Evolutionary conservation across 1,140 invertebrate species (phyloP).

Genomic region (Rhyzopertha dominica): DNA sequence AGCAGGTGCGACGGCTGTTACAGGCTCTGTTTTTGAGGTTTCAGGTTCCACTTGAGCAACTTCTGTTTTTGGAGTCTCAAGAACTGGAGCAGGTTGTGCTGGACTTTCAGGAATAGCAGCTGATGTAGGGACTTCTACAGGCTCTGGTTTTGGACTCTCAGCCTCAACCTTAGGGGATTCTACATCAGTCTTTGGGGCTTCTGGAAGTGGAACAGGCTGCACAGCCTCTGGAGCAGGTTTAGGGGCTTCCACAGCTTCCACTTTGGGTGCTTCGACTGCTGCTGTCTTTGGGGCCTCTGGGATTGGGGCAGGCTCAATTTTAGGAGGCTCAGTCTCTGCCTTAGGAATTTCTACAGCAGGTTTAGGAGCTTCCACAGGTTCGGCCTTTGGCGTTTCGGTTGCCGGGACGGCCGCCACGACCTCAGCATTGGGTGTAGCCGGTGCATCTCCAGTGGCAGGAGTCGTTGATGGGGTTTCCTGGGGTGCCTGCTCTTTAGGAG

Average conservation of each 20-base stretch:
- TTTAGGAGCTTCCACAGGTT: not conserved
- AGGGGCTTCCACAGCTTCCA: not conserved
- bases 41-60: constrained; percentile 14
- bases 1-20: constrained; percentile 1
- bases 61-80: constrained; percentile 1
- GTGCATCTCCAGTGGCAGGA: constrained; percentile 38
- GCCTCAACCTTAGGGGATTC: constrained; percentile 12
- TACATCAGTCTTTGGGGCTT: constrained; percentile 7
- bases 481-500: not conserved
- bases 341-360: constrained; percentile 4
- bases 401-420: not conserved
- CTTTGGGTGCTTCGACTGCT: not conserved
- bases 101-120: too few relatives aligned
- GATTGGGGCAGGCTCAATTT: too few relatives aligned
- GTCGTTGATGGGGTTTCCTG: constrained; percentile 1
- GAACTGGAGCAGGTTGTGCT: constrained; percentile 5
- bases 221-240: not conserved
- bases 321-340: constrained; percentile 1
- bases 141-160: constrained; percentile 4
- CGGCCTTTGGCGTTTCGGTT: not conserved
- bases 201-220: not conserved
- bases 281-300: not conserved
- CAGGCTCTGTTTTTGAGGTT: not conserved
- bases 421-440: not conserved
- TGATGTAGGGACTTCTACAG: constrained; percentile 7